Conservation (phyloP, 2,113 vertebrate species). For the Lepus americanus region DNA sequence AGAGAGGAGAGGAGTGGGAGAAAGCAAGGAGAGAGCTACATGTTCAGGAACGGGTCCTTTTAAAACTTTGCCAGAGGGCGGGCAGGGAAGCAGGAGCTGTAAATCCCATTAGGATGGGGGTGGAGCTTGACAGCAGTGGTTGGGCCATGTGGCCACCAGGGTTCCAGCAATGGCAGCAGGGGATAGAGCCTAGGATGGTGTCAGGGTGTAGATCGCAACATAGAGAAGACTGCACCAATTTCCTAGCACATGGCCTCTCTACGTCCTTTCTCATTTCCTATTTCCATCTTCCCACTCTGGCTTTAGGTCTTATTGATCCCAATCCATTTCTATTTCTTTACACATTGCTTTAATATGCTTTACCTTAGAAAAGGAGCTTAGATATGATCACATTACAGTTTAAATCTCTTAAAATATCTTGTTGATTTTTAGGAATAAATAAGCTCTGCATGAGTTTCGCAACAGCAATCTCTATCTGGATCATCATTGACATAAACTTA, state of each 20-base stretch:
- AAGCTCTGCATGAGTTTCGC: neutral
- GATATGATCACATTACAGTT: neutral
- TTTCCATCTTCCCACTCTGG: neutral
- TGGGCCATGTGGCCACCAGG: too few relatives aligned
- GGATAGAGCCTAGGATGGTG: too few relatives aligned
- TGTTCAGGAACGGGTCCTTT: too few relatives aligned
- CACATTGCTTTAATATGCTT: neutral
- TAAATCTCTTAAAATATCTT: neutral
- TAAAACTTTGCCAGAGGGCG: too few relatives aligned
- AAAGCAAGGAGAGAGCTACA: too few relatives aligned
- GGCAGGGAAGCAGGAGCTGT: too few relatives aligned
- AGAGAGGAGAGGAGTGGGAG: too few relatives aligned
- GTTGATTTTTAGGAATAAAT: neutral
- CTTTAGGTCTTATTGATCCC: neutral
- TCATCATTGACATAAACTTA: neutral
- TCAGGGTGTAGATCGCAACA: too few relatives aligned
- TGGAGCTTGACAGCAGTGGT: too few relatives aligned
- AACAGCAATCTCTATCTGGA: neutral
- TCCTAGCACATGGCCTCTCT: neutral
- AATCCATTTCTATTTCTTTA: neutral
- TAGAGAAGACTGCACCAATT: too few relatives aligned
- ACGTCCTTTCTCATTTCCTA: neutral
- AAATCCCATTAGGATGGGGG: too few relatives aligned
- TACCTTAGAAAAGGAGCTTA: neutral
- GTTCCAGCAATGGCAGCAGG: too few relatives aligned